These are phyloP conservation scores for Phyllopteryx taeniolatus DNA, from an alignment of 2,113 vertebrate genomes.

Conservation along the genomic window DNA sequence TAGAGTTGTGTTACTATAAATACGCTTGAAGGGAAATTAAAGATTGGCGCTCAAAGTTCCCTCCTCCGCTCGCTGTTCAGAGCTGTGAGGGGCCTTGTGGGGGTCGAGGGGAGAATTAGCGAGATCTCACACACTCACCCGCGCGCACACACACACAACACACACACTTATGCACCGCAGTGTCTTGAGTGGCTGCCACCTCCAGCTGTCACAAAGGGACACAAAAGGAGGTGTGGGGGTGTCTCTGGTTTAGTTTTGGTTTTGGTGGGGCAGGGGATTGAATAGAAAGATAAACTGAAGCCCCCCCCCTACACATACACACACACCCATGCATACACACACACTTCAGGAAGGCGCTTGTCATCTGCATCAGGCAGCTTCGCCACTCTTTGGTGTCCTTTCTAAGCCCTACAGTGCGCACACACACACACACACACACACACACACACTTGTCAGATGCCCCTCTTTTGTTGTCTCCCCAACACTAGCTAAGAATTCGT, in stretches of 20 bases:
- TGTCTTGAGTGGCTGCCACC: constrained; percentile 56
- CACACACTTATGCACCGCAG: constrained; percentile 13
- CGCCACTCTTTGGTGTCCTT: constrained; percentile 25
- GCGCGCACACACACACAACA: constrained; percentile 4
- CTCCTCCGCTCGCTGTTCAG: neutral
- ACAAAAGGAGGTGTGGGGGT: constrained; percentile 68
- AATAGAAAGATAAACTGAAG: constrained; percentile 72
- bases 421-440: neutral
- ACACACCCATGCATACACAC: constrained; percentile 12
- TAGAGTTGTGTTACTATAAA: neutral
- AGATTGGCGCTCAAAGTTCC: constrained; percentile 27
- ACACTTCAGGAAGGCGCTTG: constrained; percentile 48
- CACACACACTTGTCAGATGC: neutral
- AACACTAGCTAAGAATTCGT: constrained; percentile 60
- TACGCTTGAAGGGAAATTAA: constrained; percentile 19
- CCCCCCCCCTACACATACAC: constrained; percentile 11
- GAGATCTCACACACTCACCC: neutral
- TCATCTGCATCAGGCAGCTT: constrained; percentile 74
- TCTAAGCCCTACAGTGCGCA: neutral
- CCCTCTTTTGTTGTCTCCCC: neutral
- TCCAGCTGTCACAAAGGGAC: constrained; percentile 75
- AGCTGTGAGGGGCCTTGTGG: constrained; percentile 14
- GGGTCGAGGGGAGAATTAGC: constrained; percentile 29
- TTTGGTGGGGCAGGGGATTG: constrained; percentile 45
- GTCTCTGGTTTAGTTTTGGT: constrained; percentile 2